Percentiles rank a stretch among this genome's conserved stretches.
These are phyloP conservation scores for Lepidocyrtinus sp. DNA, from an alignment of 2,888 invertebrate genomes.

Conservation along the genomic window DNA sequence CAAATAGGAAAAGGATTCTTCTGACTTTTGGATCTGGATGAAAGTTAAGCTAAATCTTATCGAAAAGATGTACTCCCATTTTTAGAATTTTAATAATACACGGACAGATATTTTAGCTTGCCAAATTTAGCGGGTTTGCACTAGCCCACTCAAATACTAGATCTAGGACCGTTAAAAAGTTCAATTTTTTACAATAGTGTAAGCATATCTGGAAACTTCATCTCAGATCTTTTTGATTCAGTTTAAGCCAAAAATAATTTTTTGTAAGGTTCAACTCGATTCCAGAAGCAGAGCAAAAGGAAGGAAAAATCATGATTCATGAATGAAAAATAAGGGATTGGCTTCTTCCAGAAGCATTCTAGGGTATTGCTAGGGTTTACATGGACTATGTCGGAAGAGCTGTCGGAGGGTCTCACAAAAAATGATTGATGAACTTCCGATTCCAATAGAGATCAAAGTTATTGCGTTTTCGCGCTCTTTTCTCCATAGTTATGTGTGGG, in stretches of 20 bases:
- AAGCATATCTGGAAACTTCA: not conserved
- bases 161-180: too few relatives aligned
- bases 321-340: slow-evolving; percentile 8
- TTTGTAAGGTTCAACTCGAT: not conserved
- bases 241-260: not conserved
- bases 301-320: slow-evolving; percentile 18
- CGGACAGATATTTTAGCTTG: not conserved
- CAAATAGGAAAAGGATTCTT: slow-evolving; percentile 8
- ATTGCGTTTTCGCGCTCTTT: slow-evolving; percentile 62
- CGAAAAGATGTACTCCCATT: too few relatives aligned
- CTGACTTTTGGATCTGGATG: not conserved
- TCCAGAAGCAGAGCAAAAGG: slow-evolving; percentile 1
- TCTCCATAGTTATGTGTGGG: slow-evolving; percentile 40
- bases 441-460: slow-evolving; percentile 70
- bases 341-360: slow-evolving; percentile 15
- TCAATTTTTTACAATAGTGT: too few relatives aligned
- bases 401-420: slow-evolving; percentile 61
- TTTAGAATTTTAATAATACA: slow-evolving; percentile 5
- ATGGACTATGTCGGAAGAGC: slow-evolving; percentile 10
- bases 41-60: too few relatives aligned
- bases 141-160: too few relatives aligned
- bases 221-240: not conserved
- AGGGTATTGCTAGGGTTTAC: too few relatives aligned
- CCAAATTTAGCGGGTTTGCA: slow-evolving; percentile 8
- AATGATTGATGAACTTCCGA: slow-evolving; percentile 70